These are phyloP conservation scores for Ctenosaura bakeri DNA, from an alignment of 2,797 vertebrate species.

Conservation along the genomic window DNA sequence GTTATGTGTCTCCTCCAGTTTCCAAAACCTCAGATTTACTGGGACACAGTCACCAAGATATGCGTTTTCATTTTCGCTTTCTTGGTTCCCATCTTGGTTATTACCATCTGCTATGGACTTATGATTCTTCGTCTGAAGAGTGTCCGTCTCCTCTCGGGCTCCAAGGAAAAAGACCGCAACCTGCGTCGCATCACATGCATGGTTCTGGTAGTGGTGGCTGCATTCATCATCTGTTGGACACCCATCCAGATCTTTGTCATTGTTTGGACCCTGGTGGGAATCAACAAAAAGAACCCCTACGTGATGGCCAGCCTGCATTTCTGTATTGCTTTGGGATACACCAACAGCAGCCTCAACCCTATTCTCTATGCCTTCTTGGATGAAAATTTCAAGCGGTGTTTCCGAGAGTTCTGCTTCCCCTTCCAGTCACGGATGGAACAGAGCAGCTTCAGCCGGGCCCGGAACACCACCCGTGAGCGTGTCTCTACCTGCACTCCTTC, in stretches of 20 bases:
- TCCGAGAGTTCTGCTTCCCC: conserved; percentile 92
- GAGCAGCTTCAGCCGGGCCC: conserved; percentile 86
- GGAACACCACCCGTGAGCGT: conserved; percentile 83
- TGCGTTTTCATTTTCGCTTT: conserved; percentile 97
- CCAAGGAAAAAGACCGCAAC: conserved; percentile 95
- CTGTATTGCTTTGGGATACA: conserved; percentile 96
- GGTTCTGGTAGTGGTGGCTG: conserved; percentile 96
- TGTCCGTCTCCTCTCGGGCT: conserved; percentile 94
- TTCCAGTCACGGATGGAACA: conserved; percentile 85
- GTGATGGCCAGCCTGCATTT: conserved; percentile 93
- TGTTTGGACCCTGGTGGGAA: conserved; percentile 90
- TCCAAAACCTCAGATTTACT: conserved; percentile 90
- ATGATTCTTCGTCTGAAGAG: conserved; percentile 96
- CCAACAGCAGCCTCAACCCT: conserved; percentile 98
- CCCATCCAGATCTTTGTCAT: conserved; percentile 99
- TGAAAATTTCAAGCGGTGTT: conserved; percentile 97
- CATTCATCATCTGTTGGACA: conserved; percentile 97
- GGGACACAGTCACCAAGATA: conserved; percentile 94
- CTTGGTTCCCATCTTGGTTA: conserved; percentile 93
- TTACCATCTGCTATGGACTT: conserved; percentile 95
- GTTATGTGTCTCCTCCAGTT: conserved; percentile 89
- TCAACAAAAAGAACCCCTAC: conserved; percentile 87
- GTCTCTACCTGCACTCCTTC: conserved; percentile 86
- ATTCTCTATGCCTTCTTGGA: conserved; percentile 96
- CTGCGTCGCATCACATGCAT: conserved; percentile 95